Evolutionary conservation across 2,888 invertebrate species (phyloP), one percentile per base, ranked within the genome.

Genomic region (Phyllotreta cruciferae): DNA sequence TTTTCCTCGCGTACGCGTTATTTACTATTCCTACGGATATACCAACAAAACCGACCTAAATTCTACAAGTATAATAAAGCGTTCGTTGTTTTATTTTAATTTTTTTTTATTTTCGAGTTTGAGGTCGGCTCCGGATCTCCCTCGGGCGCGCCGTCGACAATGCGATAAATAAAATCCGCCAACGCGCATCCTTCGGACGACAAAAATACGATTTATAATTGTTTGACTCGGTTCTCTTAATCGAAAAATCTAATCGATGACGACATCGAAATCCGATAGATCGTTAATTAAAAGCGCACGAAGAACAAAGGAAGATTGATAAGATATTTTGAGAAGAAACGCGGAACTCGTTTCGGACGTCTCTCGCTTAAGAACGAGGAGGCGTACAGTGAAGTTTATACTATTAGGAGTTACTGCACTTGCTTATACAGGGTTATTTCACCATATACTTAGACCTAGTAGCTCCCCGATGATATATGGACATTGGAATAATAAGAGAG

Each of bases 341-440:
- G 71, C 73, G 71, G 72, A 73, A 73, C 73, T 73, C 62, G 74
- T 73, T 73, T 71, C 63, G 61, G 64, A 62, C 61, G 60, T 60
- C 47, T 41, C 50, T 56, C 58, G 57, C 62, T 62, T 57, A 50
- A 54, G 55, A 37, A 49, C 62, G 53, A 63, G 65, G 58, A 64
- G 66, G 68, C 68, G 68, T 68, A 57, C 47, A 60, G 24, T 24
- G 24, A 24, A 24, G 24, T 24, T 24, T 24, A 24, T 24, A 24
- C 24, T 24, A 24, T 24, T 24, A 24, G 24, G 24, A 24, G 24
- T 24, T 24, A 24, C 24, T 24, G 24, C 24, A 24, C 2, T 24
- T 24, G 24, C 24, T 24, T 24, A 1, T 24, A 24, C 24, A 24
- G 24, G 24, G 24, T n/a, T n/a, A n/a, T n/a, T n/a, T n/a, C n/a